phyloP scores from a whole-genome alignment of 2,113 vertebrate species.

The Eolophus roseicapilla region DNA sequence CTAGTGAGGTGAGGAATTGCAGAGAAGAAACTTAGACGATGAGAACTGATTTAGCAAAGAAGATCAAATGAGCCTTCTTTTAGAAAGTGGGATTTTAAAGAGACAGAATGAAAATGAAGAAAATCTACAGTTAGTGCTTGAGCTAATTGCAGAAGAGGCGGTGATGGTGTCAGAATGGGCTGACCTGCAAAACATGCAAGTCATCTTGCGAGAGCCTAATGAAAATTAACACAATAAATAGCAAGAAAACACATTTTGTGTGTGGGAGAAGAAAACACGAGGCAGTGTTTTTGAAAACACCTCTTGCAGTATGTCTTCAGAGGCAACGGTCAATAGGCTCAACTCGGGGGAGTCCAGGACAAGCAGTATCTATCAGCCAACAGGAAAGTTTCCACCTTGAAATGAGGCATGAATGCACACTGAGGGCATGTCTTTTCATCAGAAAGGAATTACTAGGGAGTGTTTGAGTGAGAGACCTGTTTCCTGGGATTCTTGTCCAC shows the following conservation, averaged over 20 bases:
- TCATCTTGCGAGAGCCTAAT: not conserved
- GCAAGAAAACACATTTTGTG: not conserved
- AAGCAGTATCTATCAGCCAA: not conserved
- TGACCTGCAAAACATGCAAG: not conserved
- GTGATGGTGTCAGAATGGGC: not conserved
- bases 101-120: not conserved
- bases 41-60: conserved; percentile 19
- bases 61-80: not conserved
- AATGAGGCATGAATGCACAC: not conserved
- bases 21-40: not conserved
- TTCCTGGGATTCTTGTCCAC: not conserved
- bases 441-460: not conserved
- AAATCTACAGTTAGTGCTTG: not conserved
- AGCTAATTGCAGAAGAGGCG: not conserved
- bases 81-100: conserved; percentile 10
- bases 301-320: not conserved
- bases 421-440: not conserved
- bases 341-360: fast-evolving
- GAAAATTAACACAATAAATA: not conserved
- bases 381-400: not conserved
- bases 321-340: not conserved
- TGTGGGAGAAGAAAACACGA: not conserved
- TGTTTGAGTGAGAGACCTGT: not conserved
- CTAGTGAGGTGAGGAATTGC: conserved; percentile 12
- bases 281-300: not conserved